A percentile compares a stretch with the other conserved stretches of the same genome.
phyloP scores from a whole-genome alignment of 2,797 vertebrate genomes.

The Galaxias olidus region DNA sequence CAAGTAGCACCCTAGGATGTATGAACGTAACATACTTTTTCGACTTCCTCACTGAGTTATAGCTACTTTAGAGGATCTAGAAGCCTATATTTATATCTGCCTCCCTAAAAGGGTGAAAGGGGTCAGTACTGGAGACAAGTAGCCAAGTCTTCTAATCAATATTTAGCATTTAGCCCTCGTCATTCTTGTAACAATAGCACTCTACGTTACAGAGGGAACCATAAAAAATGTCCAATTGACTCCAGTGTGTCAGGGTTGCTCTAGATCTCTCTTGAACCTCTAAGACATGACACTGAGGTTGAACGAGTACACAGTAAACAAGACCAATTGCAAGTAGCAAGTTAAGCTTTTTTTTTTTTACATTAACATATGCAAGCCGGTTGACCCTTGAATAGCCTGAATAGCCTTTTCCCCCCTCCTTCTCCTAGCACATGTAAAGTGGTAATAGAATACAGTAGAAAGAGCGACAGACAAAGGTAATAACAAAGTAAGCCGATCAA shows the following conservation, averaged over 20 bases:
- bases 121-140: constrained; percentile 73
- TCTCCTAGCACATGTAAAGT: too few relatives aligned
- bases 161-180: constrained; percentile 78
- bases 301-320: constrained; percentile 44
- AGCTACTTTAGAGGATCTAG: constrained; percentile 69
- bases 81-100: constrained; percentile 75
- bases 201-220: constrained; percentile 78
- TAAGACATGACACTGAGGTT: constrained; percentile 23
- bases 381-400: neutral
- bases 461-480: too few relatives aligned
- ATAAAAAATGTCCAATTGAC: constrained; percentile 72
- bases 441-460: too few relatives aligned
- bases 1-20: too few relatives aligned
- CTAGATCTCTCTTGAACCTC: constrained; percentile 42
- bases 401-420: neutral
- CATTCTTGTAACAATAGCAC: constrained; percentile 74
- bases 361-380: constrained; percentile 22
- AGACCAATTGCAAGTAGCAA: constrained; percentile 17
- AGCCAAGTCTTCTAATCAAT: constrained; percentile 81
- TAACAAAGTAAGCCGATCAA: too few relatives aligned
- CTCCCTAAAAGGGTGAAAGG: constrained; percentile 82
- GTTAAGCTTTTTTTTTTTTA: constrained; percentile 33
- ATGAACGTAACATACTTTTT: constrained; percentile 36
- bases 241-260: constrained; percentile 39
- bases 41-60: constrained; percentile 73